These are phyloP conservation scores for Athene cunicularia DNA, from an alignment of 2,113 vertebrate genomes.

Conservation along the genomic window DNA sequence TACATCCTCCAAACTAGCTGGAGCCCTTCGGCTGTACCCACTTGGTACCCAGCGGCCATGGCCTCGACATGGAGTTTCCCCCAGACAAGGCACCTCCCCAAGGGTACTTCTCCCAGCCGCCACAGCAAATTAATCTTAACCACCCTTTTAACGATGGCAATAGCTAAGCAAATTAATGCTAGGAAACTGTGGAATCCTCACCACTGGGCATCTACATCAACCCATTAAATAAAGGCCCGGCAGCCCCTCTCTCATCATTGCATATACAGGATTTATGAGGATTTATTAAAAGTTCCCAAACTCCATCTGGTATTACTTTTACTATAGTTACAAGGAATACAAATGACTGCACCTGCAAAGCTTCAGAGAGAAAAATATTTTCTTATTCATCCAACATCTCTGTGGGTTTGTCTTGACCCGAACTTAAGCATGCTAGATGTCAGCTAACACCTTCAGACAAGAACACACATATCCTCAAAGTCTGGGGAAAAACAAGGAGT, in stretches of 20 bases:
- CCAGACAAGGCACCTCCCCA: background rate
- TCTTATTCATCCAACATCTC: background rate
- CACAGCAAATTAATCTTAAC: too few species aligned
- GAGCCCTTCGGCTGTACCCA: background rate
- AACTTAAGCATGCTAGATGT: background rate
- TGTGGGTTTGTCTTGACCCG: background rate
- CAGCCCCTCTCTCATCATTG: background rate
- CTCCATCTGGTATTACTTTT: background rate
- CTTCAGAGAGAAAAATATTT: background rate
- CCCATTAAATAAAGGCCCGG: too few species aligned
- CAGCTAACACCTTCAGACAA: background rate
- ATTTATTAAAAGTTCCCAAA: background rate
- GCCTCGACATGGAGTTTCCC: background rate
- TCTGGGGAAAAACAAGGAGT: background rate
- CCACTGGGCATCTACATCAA: too few species aligned
- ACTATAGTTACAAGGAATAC: background rate
- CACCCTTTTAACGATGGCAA: background rate
- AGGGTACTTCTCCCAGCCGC: too few species aligned
- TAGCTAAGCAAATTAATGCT: background rate
- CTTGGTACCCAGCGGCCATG: accelerated
- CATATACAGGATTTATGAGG: background rate
- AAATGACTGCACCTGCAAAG: background rate
- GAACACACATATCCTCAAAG: background rate
- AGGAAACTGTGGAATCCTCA: background rate
- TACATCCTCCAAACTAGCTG: background rate